phyloP scores from a whole-genome alignment of 2,888 invertebrate species.

The Mesorhabditis spiculigera region DNA sequence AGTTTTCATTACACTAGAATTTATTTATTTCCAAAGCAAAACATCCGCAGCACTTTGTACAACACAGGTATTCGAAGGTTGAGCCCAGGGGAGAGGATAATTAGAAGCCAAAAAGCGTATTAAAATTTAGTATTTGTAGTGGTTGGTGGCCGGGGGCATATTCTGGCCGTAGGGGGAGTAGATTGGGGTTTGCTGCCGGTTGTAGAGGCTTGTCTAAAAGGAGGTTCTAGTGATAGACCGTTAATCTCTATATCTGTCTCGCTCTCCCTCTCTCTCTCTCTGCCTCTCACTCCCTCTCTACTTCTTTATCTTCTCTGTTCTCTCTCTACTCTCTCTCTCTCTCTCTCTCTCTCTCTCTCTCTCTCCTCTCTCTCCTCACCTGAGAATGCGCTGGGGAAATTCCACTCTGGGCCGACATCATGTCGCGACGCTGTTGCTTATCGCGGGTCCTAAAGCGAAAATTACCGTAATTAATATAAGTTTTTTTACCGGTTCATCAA shows the following conservation, averaged over 20 bases:
- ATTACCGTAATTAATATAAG: slow-evolving; percentile 14
- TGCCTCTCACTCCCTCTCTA: neutral
- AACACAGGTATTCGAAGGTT: no score
- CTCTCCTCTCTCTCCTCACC: slow-evolving; percentile 16
- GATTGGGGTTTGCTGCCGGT: slow-evolving; percentile 4
- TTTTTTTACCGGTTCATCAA: slow-evolving; percentile 35
- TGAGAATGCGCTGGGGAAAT: slow-evolving; percentile 32
- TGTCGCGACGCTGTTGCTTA: neutral
- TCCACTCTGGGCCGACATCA: slow-evolving; percentile 12
- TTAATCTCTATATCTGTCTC: neutral
- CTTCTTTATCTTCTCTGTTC: neutral
- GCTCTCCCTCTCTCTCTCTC: neutral
- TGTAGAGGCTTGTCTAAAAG: slow-evolving; percentile 2
- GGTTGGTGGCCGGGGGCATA: neutral
- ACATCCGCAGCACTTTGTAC: no score
- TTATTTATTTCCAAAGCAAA: no score
- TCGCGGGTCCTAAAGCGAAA: neutral
- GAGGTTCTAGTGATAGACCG: neutral
- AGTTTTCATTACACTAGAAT: no score
- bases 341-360: neutral
- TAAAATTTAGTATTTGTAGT: neutral
- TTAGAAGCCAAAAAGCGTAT: neutral
- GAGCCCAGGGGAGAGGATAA: no score
- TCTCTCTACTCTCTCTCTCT: no score
- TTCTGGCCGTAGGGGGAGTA: neutral